Conservation (phyloP, 2,888 invertebrate species). For the Pheosia tremula region DNA sequence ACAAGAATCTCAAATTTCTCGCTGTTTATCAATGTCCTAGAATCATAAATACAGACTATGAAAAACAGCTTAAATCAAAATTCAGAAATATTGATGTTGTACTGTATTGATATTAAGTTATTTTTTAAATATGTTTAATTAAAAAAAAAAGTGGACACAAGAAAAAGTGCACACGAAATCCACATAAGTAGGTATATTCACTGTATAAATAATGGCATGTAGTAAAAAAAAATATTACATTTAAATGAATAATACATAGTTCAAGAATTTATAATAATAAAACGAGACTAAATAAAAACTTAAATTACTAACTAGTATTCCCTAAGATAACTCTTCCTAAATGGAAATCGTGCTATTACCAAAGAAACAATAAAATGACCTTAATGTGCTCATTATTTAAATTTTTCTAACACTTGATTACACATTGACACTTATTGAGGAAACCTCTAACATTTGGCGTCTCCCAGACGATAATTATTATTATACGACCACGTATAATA, state of each 20-base stretch:
- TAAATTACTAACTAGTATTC: slow-evolving; percentile 29
- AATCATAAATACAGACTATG: slow-evolving; percentile 70
- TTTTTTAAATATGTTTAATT: neutral
- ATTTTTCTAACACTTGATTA: slow-evolving; percentile 13
- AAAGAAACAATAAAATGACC: slow-evolving; percentile 21
- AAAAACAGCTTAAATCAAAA: slow-evolving; percentile 71
- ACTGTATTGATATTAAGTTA: slow-evolving; percentile 51
- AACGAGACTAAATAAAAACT: slow-evolving; percentile 23
- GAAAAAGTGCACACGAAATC: slow-evolving; percentile 35
- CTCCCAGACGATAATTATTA: slow-evolving; percentile 9
- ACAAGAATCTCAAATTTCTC: slow-evolving; percentile 69
- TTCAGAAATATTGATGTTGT: slow-evolving; percentile 76
- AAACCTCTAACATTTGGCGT: slow-evolving; percentile 1
- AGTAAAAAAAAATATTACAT: slow-evolving; percentile 30
- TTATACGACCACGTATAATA: slow-evolving; percentile 8
- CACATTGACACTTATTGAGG: neutral
- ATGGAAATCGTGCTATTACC: slow-evolving; percentile 15
- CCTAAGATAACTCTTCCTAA: slow-evolving; percentile 23
- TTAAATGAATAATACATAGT: slow-evolving; percentile 14
- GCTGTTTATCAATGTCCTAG: slow-evolving; percentile 75
- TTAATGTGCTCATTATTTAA: slow-evolving; percentile 31
- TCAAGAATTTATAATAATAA: slow-evolving; percentile 3
- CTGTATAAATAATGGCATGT: slow-evolving; percentile 52
- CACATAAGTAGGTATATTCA: slow-evolving; percentile 43
- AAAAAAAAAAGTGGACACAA: slow-evolving; percentile 12